phyloP scores from a whole-genome alignment of 2,113 vertebrate species.

The Charadrius vociferus region DNA sequence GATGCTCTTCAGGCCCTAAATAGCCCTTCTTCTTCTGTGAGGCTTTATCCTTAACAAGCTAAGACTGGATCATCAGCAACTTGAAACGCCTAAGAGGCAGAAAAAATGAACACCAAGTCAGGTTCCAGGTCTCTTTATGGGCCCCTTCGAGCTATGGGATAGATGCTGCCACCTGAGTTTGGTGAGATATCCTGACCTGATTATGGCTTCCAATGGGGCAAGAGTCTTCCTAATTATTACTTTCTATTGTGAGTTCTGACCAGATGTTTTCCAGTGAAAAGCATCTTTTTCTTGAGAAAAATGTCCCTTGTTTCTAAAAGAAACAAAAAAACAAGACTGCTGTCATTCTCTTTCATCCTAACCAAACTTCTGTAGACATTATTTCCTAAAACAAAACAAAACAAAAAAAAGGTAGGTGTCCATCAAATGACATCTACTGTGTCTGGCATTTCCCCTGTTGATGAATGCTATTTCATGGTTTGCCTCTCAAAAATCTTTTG shows the following conservation, averaged over 20 bases:
- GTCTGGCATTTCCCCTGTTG: background rate
- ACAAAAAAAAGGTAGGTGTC: background rate
- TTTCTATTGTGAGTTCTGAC: background rate
- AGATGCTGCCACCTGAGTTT: background rate
- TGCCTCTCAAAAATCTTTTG: background rate
- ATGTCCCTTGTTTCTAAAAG: background rate
- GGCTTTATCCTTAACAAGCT: background rate
- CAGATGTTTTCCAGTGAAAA: background rate
- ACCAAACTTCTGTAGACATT: background rate
- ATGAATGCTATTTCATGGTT: background rate
- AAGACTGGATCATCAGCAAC: background rate
- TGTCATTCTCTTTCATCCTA: background rate
- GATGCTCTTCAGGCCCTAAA: background rate
- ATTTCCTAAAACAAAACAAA: background rate
- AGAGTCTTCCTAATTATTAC: background rate
- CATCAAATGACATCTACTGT: background rate
- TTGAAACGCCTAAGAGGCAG: background rate
- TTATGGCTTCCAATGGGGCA: background rate
- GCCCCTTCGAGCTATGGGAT: background rate
- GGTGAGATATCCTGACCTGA: background rate
- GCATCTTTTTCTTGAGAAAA: background rate
- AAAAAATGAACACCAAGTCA: background rate
- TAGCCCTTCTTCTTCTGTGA: background rate
- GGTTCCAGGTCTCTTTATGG: background rate
- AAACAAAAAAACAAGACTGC: background rate